Conservation (phyloP, 2,797 vertebrate genomes). For the Hydrolagus colliei region DNA sequence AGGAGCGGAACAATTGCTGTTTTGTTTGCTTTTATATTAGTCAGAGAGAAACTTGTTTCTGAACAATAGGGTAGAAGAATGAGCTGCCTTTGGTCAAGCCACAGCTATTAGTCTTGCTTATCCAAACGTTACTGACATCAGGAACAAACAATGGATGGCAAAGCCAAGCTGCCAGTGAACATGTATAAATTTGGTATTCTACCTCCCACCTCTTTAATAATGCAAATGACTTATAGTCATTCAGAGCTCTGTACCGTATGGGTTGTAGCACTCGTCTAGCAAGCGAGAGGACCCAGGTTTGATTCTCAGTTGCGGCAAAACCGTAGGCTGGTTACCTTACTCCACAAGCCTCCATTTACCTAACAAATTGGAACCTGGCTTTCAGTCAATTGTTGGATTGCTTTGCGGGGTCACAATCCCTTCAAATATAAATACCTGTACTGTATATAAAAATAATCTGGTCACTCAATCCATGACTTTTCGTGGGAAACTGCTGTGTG, state of each 20-base stretch:
- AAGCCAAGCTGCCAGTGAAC: background rate
- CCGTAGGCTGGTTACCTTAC: too few species aligned
- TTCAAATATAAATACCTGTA: too few species aligned
- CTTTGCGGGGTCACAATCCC: too few species aligned
- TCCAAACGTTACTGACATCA: conserved; percentile 8
- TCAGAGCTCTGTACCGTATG: background rate
- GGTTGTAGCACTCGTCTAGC: background rate
- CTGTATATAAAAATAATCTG: too few species aligned
- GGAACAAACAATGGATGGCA: background rate
- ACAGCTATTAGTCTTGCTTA: background rate
- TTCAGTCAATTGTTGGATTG: too few species aligned
- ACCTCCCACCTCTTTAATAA: background rate
- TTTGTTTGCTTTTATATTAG: conserved; percentile 23
- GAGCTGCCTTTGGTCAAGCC: conserved; percentile 12
- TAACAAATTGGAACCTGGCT: too few species aligned
- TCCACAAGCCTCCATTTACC: too few species aligned
- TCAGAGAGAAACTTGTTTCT: conserved; percentile 6
- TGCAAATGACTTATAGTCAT: background rate
- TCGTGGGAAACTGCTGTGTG: too few species aligned
- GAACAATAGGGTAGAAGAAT: background rate
- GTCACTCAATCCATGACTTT: too few species aligned
- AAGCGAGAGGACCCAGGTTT: too few species aligned
- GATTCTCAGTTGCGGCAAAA: too few species aligned
- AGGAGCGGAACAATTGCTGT: conserved; percentile 16
- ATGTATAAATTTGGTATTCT: background rate